Evolutionary conservation across 2,797 vertebrate species (phyloP).

Genomic region (Luscinia luscinia): DNA sequence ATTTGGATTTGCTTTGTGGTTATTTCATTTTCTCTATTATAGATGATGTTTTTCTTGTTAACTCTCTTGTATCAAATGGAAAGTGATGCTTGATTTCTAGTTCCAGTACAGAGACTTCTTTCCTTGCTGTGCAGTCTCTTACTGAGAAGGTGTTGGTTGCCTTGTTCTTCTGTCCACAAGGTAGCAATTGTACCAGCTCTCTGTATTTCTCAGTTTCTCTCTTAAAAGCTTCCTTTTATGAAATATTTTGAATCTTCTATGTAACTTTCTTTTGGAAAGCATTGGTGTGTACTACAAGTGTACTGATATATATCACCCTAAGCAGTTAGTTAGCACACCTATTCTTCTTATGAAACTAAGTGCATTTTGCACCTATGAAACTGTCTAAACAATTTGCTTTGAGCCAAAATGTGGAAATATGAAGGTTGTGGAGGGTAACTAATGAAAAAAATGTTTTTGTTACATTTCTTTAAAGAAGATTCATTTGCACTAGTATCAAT

Average conservation of each 20-base stretch:
- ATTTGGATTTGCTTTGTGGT: background rate
- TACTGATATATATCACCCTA: constrained; percentile 39
- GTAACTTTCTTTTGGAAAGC: constrained; percentile 46
- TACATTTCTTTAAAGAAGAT: constrained; percentile 10
- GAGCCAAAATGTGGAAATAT: background rate
- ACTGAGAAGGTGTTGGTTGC: background rate
- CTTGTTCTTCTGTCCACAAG: background rate
- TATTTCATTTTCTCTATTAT: background rate
- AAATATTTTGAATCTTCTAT: constrained; percentile 39
- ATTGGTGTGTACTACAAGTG: constrained; percentile 3
- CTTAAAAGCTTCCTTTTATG: constrained; percentile 59
- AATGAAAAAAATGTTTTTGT: constrained; percentile 11
- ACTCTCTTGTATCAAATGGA: background rate
- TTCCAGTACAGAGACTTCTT: background rate
- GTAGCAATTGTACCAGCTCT: background rate
- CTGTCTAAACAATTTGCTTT: constrained; percentile 49
- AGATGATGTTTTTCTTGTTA: background rate
- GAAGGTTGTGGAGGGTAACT: background rate
- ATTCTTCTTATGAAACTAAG: constrained; percentile 65
- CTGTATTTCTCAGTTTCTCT: constrained; percentile 25
- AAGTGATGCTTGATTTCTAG: background rate
- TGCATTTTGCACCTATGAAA: constrained; percentile 53
- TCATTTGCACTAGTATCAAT: constrained; percentile 41
- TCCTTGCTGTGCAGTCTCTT: background rate
- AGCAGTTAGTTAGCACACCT: constrained; percentile 55